Conservation (phyloP, 2,113 vertebrate genomes). For the Casuarius casuarius region DNA sequence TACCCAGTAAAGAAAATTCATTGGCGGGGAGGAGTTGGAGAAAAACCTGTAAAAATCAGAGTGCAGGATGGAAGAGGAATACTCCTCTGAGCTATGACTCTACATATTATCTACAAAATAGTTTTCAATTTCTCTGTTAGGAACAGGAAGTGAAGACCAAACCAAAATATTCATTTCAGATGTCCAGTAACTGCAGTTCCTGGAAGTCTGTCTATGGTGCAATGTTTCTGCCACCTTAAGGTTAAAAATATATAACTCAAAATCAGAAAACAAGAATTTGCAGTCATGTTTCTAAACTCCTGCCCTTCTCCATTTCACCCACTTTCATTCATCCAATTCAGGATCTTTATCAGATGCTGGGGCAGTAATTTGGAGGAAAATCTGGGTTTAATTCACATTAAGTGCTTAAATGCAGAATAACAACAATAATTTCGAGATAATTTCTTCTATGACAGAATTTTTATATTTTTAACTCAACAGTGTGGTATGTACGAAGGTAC, state of each 20-base stretch:
- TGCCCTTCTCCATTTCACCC: not conserved
- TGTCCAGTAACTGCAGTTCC: not conserved
- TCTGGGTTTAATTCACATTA: not conserved
- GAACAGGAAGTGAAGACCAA: not conserved
- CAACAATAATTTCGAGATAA: not conserved
- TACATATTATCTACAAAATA: not conserved
- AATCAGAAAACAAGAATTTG: not conserved
- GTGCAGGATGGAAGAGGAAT: not conserved
- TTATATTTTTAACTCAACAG: not conserved
- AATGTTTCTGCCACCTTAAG: not conserved
- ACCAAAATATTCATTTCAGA: not conserved
- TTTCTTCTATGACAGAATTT: not conserved
- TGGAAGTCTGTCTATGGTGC: not conserved
- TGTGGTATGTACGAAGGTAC: not conserved
- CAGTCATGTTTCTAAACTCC: not conserved
- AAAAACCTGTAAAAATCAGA: not conserved
- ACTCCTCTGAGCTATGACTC: not conserved
- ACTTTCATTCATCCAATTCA: not conserved
- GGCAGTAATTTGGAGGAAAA: not conserved
- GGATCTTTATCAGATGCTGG: not conserved
- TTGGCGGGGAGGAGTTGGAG: not conserved
- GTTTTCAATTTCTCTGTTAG: not conserved
- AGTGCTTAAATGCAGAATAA: not conserved
- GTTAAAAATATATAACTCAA: not conserved
- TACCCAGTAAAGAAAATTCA: not conserved